Evolutionary conservation across 2,113 vertebrate species (phyloP).

Genomic region (Carassius auratus): DNA sequence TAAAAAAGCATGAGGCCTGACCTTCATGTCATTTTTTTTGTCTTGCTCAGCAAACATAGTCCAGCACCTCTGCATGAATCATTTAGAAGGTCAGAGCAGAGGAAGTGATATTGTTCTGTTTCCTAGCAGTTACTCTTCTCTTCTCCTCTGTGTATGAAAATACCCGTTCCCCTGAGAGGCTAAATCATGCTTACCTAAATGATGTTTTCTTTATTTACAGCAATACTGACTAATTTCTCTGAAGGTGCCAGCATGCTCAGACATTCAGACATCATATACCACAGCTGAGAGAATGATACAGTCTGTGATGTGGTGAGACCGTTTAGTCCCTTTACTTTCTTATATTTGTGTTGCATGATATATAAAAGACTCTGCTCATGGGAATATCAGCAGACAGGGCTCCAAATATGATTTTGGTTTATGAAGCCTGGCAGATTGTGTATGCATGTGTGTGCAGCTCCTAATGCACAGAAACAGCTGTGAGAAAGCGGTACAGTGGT

Average conservation of each 20-base stretch:
- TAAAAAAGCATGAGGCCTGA: constrained; percentile 12
- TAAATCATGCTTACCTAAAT: not conserved
- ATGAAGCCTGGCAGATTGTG: not conserved
- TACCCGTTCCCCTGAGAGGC: not conserved
- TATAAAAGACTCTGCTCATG: not conserved
- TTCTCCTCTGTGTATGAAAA: not conserved
- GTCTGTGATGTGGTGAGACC: not conserved
- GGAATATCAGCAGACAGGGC: not conserved
- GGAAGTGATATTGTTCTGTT: constrained; percentile 43
- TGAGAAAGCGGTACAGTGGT: not conserved
- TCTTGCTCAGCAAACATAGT: not conserved
- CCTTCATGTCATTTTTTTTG: not conserved
- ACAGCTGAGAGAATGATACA: not conserved
- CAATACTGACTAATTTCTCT: not conserved
- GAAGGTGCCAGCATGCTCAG: not conserved
- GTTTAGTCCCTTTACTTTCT: no score
- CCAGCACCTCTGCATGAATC: constrained; percentile 43
- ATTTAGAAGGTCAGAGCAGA: constrained; percentile 33
- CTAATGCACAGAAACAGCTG: constrained; percentile 6
- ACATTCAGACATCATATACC: not conserved
- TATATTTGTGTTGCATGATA: no score
- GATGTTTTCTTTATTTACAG: not conserved
- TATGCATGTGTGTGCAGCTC: constrained; percentile 5
- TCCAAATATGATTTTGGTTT: not conserved
- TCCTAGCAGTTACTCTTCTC: constrained; percentile 4